Conservation (phyloP, 37 sponge, comb jelly and placozoan genomes). For the Haliclona indistincta region DNA sequence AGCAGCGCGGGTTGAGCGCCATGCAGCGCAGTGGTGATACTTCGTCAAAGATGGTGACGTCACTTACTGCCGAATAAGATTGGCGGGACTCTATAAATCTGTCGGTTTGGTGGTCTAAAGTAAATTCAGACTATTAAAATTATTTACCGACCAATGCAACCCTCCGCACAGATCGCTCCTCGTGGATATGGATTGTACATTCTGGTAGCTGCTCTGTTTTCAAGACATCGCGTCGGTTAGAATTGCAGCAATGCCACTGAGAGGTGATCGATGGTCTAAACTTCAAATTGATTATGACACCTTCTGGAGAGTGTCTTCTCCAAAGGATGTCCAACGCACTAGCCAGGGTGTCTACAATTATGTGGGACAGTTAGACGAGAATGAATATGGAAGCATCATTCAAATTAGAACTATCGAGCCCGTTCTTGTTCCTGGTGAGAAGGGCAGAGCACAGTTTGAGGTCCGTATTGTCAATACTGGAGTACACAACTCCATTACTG, state of each 20-base stretch:
- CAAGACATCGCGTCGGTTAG: too few relatives aligned
- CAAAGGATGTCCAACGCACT: not conserved
- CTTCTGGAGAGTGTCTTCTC: not conserved
- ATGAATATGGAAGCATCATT: not conserved
- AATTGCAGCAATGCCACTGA: too few relatives aligned
- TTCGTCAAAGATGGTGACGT: not conserved
- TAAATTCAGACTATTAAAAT: too few relatives aligned
- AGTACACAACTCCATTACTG: constrained; percentile 33
- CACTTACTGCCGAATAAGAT: not conserved
- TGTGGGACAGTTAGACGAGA: constrained; percentile 1
- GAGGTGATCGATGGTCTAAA: not conserved
- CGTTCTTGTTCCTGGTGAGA: not conserved
- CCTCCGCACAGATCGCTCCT: too few relatives aligned
- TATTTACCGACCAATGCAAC: too few relatives aligned
- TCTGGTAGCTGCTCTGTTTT: too few relatives aligned
- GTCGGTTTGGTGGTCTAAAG: too few relatives aligned
- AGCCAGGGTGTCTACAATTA: constrained; percentile 4
- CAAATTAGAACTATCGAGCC: not conserved
- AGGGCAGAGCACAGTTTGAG: constrained; percentile 8
- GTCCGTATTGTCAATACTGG: constrained; percentile 21
- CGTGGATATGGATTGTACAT: too few relatives aligned
- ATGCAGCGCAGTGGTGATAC: constrained; percentile 19
- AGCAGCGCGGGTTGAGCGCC: constrained; percentile 81
- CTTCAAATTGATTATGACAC: not conserved
- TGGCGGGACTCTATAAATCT: too few relatives aligned